Conservation (phyloP, 2,888 invertebrate genomes). For the Mesorhabditis spiculigera region DNA sequence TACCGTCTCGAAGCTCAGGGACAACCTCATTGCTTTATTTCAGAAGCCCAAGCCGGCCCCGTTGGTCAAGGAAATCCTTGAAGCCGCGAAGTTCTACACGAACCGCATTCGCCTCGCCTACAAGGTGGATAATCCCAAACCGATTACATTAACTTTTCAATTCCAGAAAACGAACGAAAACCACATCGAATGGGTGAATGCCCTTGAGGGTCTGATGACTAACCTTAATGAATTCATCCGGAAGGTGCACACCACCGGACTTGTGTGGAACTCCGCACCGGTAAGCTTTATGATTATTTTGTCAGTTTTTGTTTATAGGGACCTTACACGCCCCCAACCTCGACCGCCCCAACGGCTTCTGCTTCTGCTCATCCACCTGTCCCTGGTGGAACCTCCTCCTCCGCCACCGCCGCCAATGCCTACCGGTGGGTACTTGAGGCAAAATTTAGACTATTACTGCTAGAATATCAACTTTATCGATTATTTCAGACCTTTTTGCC, state of each 20-base stretch:
- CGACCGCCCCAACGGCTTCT: conserved; percentile 19
- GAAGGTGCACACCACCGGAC: conserved; percentile 89
- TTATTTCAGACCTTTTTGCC: conserved; percentile 30
- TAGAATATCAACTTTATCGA: background rate
- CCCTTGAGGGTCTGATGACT: conserved; percentile 81
- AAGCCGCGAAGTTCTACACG: conserved; percentile 94
- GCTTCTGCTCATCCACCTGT: conserved; percentile 26
- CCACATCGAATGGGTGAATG: conserved; percentile 90
- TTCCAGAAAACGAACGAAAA: conserved; percentile 62
- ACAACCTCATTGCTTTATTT: conserved; percentile 28
- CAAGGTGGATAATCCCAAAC: conserved; percentile 75
- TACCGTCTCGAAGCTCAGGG: no score
- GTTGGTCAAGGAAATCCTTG: conserved; percentile 95
- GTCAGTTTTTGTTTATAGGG: background rate
- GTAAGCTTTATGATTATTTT: conserved; percentile 21
- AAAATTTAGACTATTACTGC: background rate
- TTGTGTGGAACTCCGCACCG: conserved; percentile 75
- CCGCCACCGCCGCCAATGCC: conserved; percentile 57
- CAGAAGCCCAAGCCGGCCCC: conserved; percentile 86
- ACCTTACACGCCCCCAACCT: conserved; percentile 10
- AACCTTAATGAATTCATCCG: conserved; percentile 88
- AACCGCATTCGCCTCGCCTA: conserved; percentile 96
- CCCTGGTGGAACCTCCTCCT: conserved; percentile 40
- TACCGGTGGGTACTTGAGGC: conserved; percentile 8
- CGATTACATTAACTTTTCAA: conserved; percentile 54